Base-by-base conservation (phyloP, 92 coral and sea anemone genomes). In the Phymanthus crucifer region DNA sequence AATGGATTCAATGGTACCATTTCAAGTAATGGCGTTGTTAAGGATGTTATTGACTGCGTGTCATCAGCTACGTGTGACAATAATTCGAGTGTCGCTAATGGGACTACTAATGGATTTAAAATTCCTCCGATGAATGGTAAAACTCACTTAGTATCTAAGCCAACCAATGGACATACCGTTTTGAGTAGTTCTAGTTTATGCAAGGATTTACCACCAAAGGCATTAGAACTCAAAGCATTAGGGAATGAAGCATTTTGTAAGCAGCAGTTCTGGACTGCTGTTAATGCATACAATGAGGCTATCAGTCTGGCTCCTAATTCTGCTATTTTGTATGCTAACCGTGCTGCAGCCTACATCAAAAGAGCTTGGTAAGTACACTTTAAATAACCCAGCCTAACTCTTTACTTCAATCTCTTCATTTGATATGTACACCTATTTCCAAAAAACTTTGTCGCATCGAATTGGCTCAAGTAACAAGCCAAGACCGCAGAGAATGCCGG, bases 271-370 rank as follows among this genome's bases (percentile, higher is more conserved):
- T 95, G 97, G 97, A 88, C 86, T 73, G 99, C 99, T 40, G 94
- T 95, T n/a, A 95, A 90, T 78, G 79, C 89, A 80, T 95, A 95
- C 73, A 95, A 95, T 78, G 92, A 93, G 73, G 99, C 99, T 29
- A 83, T 95, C 50, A 78, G 76, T n/a, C 47, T 88, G 43, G 97
- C 97, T 16, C 93, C 91, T 17, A 73, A 89, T 65, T 90, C 99
- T 70, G 93, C 99, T 26, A 87, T 95, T 48, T 84, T 95, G 19
- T 93, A 95, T 82, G 97, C 99, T 31, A 95, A 95, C 73, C 89
- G 99, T 68, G 99, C 99, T 58, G 99, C 99, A 31, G 99, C 99
- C 3, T 95, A 38, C 76, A 86, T 95, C 83, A 95, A 95, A 78
- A 83, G 99, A 83, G 90, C 95, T 16, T 95, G 99, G 99, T 95